Percentiles rank a stretch among this genome's conserved stretches.
phyloP scores from a whole-genome alignment of 2,797 vertebrate species.

The Epinephelus awoara region DNA sequence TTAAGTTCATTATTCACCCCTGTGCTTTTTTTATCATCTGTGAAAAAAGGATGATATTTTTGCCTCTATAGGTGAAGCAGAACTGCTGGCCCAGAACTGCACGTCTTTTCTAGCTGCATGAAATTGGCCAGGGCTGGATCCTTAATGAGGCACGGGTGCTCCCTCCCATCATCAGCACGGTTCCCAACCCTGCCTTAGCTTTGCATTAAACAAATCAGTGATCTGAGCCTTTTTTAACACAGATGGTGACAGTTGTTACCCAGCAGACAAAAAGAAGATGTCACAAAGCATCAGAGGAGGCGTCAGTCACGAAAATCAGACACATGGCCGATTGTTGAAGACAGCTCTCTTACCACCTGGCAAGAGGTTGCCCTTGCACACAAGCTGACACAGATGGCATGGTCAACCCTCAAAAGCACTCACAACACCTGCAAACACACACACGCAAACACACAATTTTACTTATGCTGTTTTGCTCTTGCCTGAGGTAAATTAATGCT shows the following conservation, averaged over 20 bases:
- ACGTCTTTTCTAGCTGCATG: not conserved
- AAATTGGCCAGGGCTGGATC: not conserved
- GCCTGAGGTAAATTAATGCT: conserved; percentile 32
- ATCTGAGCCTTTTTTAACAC: conserved; percentile 16
- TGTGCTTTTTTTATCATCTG: not conserved
- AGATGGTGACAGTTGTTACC: conserved; percentile 54
- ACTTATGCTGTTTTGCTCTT: not conserved
- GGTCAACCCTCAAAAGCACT: not conserved
- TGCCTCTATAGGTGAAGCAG: not conserved
- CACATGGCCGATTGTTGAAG: conserved; percentile 15
- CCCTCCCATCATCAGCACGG: not conserved
- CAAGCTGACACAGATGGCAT: conserved; percentile 36
- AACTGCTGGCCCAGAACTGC: not conserved
- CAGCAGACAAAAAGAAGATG: conserved; percentile 50
- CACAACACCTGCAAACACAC: not conserved
- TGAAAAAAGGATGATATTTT: not conserved
- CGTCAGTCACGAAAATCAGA: conserved; percentile 42
- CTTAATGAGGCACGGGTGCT: not conserved
- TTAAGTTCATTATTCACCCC: not conserved
- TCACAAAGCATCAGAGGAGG: conserved; percentile 53
- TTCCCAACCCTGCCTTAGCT: conserved; percentile 12
- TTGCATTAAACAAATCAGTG: conserved; percentile 23
- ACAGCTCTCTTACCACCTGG: conserved; percentile 43
- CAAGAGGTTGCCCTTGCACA: conserved; percentile 30
- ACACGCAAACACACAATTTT: not conserved